These are phyloP conservation scores for Harpagifer antarcticus DNA, from an alignment of 2,797 vertebrate genomes.

Conservation along the genomic window DNA sequence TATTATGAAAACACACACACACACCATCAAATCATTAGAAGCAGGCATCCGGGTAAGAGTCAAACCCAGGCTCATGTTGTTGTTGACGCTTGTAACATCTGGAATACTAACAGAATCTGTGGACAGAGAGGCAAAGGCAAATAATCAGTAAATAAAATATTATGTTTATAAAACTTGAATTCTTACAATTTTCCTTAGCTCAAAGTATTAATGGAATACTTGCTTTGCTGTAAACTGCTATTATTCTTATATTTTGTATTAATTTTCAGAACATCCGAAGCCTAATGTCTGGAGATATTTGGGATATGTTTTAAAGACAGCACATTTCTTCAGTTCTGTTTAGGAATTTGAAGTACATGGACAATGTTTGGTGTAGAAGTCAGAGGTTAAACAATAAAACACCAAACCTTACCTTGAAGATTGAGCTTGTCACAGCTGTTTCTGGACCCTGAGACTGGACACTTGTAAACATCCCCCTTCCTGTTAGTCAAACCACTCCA, in stretches of 20 bases:
- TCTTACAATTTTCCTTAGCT: background rate
- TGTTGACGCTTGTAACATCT: conserved; percentile 86
- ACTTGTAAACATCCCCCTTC: conserved; percentile 93
- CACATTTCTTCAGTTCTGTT: background rate
- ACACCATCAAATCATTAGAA: conserved; percentile 83
- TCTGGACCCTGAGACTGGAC: conserved; percentile 78
- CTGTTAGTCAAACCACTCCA: conserved; percentile 91
- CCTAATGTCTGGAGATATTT: background rate
- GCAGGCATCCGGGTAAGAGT: conserved; percentile 86
- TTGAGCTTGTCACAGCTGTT: conserved; percentile 88
- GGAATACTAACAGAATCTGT: conserved; percentile 88
- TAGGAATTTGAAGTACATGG: conserved; percentile 1
- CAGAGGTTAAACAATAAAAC: conserved; percentile 25
- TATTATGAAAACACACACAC: background rate
- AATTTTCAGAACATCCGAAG: background rate
- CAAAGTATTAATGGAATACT: background rate
- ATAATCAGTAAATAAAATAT: background rate
- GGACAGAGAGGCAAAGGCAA: conserved; percentile 37
- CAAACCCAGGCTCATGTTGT: conserved; percentile 91
- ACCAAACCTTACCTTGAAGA: conserved; percentile 85
- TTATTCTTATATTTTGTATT: background rate
- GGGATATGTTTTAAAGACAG: background rate
- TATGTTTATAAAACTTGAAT: background rate
- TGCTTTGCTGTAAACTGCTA: background rate
- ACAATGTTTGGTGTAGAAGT: conserved; percentile 14